Evolutionary conservation across 2,113 vertebrate genomes (phyloP), one percentile per base, ranked within the genome.

Genomic region (Pipa parva): DNA sequence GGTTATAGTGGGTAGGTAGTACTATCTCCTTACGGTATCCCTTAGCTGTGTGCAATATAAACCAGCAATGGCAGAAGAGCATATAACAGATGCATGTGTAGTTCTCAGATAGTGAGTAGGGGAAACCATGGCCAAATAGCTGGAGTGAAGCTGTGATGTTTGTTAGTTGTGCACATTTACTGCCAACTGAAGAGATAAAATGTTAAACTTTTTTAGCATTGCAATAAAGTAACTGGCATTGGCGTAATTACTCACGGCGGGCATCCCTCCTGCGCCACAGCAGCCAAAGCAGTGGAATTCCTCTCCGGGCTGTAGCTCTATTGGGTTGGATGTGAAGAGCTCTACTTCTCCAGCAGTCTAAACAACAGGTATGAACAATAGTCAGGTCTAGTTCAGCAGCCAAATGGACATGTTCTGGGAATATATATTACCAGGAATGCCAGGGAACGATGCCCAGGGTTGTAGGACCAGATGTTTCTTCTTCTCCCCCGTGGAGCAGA

Each of bases 401-500:
- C 36, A 39, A 13, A 39, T 39, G 12, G 12, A 7, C 36, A 39
- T 39, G 12, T 9, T 11, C 3, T 13, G 13, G 12, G 36, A 3
- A 2, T 42, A 33, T 2, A 36, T 13, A 36, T 46, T 33, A 66
- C 63, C 54, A 66, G 39, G 63, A 66, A 66, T 3, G 63, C 63
- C 63, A 66, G 22, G 21, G 63, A 66, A 1, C 63, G 13, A 25
- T 66, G 63, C 1, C 63, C 63, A 9, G 52, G 63, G 1, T 66
- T 66, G 15, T 66, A 66, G 42, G 63, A 66, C 63, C 63, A 66
- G 37, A 58, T 66, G 4, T 10, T 66, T 15, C 25, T 66, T 42
- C 31, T 57, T 20, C 63, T 18, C 18, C 39, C 54, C 3, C 54
- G 51, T 17, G 25, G 63, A 21, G 4, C 11, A 29, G 22, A 5